Evolutionary conservation across 1,140 invertebrate genomes (phyloP), one percentile per base, ranked within the genome.

Genomic region (Ctenoplectra terminalis): DNA sequence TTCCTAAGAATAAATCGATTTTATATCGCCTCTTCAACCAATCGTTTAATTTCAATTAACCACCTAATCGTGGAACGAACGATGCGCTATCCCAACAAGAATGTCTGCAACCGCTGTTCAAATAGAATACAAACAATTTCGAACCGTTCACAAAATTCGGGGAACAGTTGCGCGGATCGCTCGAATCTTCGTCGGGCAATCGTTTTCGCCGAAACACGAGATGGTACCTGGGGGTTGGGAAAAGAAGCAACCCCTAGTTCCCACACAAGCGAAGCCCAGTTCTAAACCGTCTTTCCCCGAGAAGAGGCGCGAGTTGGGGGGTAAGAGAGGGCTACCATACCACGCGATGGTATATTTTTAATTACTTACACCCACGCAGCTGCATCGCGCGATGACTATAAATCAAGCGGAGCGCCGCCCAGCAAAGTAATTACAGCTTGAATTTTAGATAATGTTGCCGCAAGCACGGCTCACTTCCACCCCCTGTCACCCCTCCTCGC

Each of bases 381-480:
- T 93, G 93, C 93, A 94, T 93, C 90, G 93, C 91, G 91, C 93
- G 93, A 93, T 94, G 92, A 93, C 93, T 94, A 94, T 94, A 94
- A 94, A 94, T 94, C 93, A 94, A 94, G 89, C 90, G 90, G 90
- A 92, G 89, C 91, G 87, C 92, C 92, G 91, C 93, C 93, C 93
- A 92, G 92, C 92, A 91, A 94, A 94, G 93, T 94, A 94, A 94
- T 94, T 94, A 94, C 93, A 92, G 93, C 93, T 93, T 94, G 93
- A 94, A 94, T 94, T 94, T 94, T 94, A 94, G 93, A 94, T 94
- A 94, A 94, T 94, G 93, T 93, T 93, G 92, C 93, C 93, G 92
- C 93, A 94, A 94, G 92, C 92, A 93, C 90, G 90, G 92, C 89
- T 91, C 88, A 87, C 80, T 70, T 67, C 82, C 52, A 40, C 78